These are phyloP conservation scores for Piscicola geometra DNA, from an alignment of 2,888 invertebrate genomes.

Conservation along the genomic window DNA sequence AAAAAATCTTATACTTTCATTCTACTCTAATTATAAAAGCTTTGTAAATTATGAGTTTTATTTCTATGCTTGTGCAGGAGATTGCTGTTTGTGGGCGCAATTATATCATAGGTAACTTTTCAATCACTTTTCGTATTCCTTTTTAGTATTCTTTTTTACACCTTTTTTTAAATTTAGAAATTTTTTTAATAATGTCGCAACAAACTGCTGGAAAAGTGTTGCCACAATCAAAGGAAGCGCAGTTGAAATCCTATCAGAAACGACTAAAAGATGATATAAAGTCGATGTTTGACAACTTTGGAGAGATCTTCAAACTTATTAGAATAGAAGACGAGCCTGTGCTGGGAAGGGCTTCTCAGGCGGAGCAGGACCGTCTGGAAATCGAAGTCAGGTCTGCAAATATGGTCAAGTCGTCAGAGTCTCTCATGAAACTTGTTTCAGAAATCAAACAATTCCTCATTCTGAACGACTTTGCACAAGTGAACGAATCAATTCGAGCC, in stretches of 20 bases:
- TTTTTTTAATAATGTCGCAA: too few species aligned
- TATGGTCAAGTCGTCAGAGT: conserved; percentile 93
- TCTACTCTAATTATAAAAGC: too few species aligned
- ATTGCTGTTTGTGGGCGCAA: too few species aligned
- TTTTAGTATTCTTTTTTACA: too few species aligned
- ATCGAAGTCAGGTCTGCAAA: conserved; percentile 95
- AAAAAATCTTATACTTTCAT: too few species aligned
- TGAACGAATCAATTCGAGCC: conserved; percentile 92
- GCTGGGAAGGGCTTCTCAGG: conserved; percentile 69
- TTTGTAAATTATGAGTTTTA: too few species aligned
- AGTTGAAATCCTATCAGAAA: conserved; percentile 88
- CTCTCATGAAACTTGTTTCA: conserved; percentile 90
- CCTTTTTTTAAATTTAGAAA: too few species aligned
- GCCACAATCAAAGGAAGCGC: conserved; percentile 86
- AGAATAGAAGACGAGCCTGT: conserved; percentile 45
- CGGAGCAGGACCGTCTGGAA: conserved; percentile 90
- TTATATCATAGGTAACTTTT: too few species aligned
- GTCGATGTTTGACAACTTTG: conserved; percentile 94
- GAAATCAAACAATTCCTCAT: conserved; percentile 97
- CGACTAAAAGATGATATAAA: conserved; percentile 91
- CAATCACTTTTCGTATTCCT: too few species aligned
- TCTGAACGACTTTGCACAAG: conserved; percentile 93
- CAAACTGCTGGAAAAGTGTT: conserved; percentile 21
- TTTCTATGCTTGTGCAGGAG: too few species aligned
- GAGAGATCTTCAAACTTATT: conserved; percentile 64